These are phyloP conservation scores for Podabrus alpinus DNA, from an alignment of 2,888 invertebrate genomes.

Conservation along the genomic window DNA sequence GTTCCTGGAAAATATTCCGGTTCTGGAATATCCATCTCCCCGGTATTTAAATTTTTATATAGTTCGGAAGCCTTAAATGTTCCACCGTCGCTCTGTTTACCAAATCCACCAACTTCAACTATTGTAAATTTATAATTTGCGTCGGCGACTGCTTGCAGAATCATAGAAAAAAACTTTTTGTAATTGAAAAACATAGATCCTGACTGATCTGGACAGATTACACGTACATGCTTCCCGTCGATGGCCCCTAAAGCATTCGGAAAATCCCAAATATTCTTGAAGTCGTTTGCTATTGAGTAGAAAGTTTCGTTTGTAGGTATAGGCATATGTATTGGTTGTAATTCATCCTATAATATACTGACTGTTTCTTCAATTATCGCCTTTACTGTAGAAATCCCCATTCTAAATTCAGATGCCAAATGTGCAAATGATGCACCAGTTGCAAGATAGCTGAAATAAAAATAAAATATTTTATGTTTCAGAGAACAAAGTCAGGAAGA, in stretches of 20 bases:
- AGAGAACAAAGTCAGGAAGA: background rate
- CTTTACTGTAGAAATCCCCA: constrained; percentile 8
- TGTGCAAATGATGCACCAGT: constrained; percentile 11
- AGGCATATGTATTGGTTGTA: constrained; percentile 19
- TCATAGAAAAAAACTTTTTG: background rate
- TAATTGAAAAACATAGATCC: background rate
- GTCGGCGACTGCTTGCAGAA: background rate
- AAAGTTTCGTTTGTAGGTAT: background rate
- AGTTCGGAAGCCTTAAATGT: too few relatives aligned
- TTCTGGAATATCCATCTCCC: background rate
- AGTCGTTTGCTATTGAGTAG: background rate
- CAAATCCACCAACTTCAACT: constrained; percentile 39
- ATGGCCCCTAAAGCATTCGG: constrained; percentile 4
- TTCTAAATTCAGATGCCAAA: constrained; percentile 14
- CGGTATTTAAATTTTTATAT: too few relatives aligned
- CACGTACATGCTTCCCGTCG: constrained; percentile 15
- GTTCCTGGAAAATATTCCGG: constrained; percentile 1
- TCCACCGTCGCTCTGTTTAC: constrained; percentile 39
- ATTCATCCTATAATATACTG: constrained; percentile 8
- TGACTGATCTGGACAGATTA: background rate
- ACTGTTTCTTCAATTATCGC: constrained; percentile 6
- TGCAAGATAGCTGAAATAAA: constrained; percentile 14
- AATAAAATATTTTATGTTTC: background rate
- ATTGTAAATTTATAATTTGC: constrained; percentile 33
- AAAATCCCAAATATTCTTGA: background rate